Conservation (phyloP, 2,888 invertebrate genomes). For the Alcis repandata region DNA sequence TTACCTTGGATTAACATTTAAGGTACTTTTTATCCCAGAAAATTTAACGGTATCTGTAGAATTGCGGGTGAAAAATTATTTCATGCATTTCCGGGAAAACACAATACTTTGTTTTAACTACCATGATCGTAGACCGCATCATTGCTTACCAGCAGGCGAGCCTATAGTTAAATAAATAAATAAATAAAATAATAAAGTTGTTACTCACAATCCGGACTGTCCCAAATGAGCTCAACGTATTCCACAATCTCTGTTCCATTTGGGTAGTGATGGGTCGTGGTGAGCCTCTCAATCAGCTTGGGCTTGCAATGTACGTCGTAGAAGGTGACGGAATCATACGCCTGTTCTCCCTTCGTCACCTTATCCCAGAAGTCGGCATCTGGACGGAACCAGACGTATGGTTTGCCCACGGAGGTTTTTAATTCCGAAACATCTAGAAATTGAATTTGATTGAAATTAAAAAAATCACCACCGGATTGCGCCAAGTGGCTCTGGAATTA, state of each 20-base stretch:
- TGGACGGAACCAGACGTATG: constrained; percentile 29
- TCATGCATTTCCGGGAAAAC: too few species aligned
- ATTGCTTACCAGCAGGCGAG: too few species aligned
- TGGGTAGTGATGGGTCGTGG: constrained; percentile 56
- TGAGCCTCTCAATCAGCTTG: constrained; percentile 55
- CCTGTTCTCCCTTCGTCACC: constrained; percentile 35
- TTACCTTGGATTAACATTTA: too few species aligned
- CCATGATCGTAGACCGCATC: too few species aligned
- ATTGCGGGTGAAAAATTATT: too few species aligned
- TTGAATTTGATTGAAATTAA: too few species aligned
- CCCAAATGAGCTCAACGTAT: constrained; percentile 46
- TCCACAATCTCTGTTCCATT: constrained; percentile 69
- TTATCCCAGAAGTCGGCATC: constrained; percentile 40
- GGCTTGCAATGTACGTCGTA: constrained; percentile 54
- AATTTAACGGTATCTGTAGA: too few species aligned
- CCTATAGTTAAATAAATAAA: too few species aligned
- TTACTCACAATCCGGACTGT: constrained; percentile 32
- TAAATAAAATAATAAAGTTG: too few species aligned
- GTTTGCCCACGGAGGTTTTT: constrained; percentile 13
- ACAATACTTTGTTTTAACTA: too few species aligned
- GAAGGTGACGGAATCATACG: constrained; percentile 54
- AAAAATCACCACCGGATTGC: background rate
- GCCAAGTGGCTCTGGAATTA: too few species aligned
- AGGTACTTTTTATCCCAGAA: too few species aligned
- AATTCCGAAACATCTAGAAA: constrained; percentile 27